Evolutionary conservation across 2,888 invertebrate genomes (phyloP), one percentile per base, ranked within the genome.

Genomic region (Geophilus truncorum): DNA sequence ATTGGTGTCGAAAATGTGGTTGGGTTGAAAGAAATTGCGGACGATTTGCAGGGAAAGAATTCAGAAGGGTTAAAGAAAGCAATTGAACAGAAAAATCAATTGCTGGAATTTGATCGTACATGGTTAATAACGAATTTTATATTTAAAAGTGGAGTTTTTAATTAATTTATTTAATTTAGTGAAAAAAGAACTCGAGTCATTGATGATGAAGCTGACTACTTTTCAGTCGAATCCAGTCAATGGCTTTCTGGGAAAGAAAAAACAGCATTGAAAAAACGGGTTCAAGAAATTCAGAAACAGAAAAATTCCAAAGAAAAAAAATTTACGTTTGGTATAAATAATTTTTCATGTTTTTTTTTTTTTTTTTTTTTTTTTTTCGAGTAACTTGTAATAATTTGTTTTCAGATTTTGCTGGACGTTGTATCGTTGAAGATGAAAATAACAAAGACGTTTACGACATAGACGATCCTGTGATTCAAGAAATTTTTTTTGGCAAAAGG

Each of bases 181-280:
- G 91, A 91, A 84, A 90, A 90, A 51, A 90, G 93, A 81, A 90
- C 90, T 0, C 91, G 90, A 85, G 94, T 96, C 6, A 94, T 94
- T 75, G 98, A 98, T 86, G 98, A 98, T 86, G 96, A 98, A 86
- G 91, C 93, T 83, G 98, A 98, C 87, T 98, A 98, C 87, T 98
- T 95, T 84, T 83, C 84, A 86, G 91, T 92, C 85, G 90, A 92
- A 40, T 91, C 91, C 85, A 94, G 93, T 83, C 92, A 92, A 28
- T 98, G 97, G 96, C 88, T 96, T 23, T 91, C 91, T 51, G 89
- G 91, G 7, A 88, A 88, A 9, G 94, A 96, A 86, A 90, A 92
- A 80, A 90, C 91, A 45, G 90, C 90, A 81, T 87, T 93, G 40
- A 89, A 91, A 77, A 90, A 91, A 81, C 90, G 92, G 81, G 92